Evolutionary conservation across 2,888 invertebrate genomes (phyloP).

Genomic region (Stomorhina lunata): DNA sequence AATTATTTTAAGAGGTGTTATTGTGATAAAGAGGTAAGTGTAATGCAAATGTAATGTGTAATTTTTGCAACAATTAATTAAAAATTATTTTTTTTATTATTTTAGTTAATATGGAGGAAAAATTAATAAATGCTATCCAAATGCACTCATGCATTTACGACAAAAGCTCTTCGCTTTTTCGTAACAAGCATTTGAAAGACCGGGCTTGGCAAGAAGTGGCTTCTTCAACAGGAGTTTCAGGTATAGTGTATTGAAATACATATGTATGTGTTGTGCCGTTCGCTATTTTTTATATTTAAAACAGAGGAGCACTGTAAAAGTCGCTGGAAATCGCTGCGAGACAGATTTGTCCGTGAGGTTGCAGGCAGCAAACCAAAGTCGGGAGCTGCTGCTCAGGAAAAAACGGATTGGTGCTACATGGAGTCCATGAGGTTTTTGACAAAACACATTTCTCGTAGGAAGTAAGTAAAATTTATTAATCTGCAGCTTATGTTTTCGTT

Average conservation of each 20-base stretch:
- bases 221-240: not conserved
- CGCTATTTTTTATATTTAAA: constrained; percentile 2
- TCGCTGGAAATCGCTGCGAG: constrained; percentile 39
- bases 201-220: constrained; percentile 24
- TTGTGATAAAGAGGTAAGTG: no score
- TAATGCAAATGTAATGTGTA: no score
- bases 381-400: constrained; percentile 9
- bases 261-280: not conserved
- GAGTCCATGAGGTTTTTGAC: not conserved
- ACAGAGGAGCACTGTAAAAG: constrained; percentile 4
- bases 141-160: constrained; percentile 44
- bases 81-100: no score
- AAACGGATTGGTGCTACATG: constrained; percentile 8
- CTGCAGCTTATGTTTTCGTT: not conserved
- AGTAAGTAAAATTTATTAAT: not conserved
- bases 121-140: no score
- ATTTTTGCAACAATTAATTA: no score
- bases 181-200: constrained; percentile 34
- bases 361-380: not conserved
- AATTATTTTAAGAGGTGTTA: no score
- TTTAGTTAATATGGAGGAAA: no score
- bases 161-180: constrained; percentile 22
- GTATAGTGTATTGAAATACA: no score
- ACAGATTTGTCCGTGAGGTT: constrained; percentile 28
- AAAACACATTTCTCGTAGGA: not conserved